phyloP scores from a whole-genome alignment of 2,797 vertebrate species.

The Iguana delicatissima region DNA sequence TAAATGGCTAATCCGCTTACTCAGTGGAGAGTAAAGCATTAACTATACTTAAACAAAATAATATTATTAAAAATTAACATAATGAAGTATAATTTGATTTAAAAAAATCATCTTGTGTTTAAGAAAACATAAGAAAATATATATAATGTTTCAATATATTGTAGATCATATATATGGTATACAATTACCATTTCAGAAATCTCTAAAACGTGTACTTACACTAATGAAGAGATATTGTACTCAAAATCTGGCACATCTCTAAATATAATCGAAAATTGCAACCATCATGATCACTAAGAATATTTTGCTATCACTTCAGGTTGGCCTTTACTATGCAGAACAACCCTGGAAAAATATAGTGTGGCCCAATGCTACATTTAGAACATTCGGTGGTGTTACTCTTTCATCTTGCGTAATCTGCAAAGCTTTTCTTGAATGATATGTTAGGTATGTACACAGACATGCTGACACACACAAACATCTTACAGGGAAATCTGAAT shows the following conservation, averaged over 20 bases:
- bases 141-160: no score
- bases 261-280: background rate
- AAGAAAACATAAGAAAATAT: background rate
- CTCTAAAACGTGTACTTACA: background rate
- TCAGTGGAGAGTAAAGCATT: no score
- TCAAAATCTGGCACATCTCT: background rate
- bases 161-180: background rate
- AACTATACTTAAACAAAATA: no score
- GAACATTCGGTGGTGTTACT: background rate
- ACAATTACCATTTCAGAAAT: background rate
- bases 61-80: background rate
- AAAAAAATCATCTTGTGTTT: background rate
- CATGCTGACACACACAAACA: background rate
- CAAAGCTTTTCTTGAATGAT: conserved; percentile 3
- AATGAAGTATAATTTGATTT: background rate
- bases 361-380: background rate
- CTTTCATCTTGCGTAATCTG: conserved; percentile 4
- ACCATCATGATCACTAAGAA: background rate
- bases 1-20: no score
- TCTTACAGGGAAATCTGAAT: background rate
- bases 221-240: background rate
- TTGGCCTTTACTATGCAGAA: background rate
- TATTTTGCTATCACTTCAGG: conserved; percentile 16
- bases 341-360: background rate
- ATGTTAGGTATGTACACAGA: background rate